Evolutionary conservation across 2,888 invertebrate genomes (phyloP), one percentile per base, ranked within the genome.

Genomic region (Nymphalis polychloros): DNA sequence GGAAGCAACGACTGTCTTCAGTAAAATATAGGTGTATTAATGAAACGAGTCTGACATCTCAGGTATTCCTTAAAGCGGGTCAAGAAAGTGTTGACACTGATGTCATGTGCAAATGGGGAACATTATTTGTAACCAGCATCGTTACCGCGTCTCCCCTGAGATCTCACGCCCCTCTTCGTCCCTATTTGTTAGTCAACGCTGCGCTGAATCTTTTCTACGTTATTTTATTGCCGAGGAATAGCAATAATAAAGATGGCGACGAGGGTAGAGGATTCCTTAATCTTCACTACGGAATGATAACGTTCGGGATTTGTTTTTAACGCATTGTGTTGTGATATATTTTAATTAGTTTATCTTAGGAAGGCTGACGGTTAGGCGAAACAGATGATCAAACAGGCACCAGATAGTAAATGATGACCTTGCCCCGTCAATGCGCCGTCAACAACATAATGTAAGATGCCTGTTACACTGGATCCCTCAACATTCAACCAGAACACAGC

Each of bases 41-140:
- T 48, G 48, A 61, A 55, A 72, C 46, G 67, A 66, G 73, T 59
- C 27, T 17, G 53, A 57, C 63, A 67, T 70, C 66, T 17, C 57
- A 67, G 53, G 64, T 61, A 53, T 69, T 49, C 53, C 69, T 48
- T 59, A 50, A 57, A 57, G 5, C 57, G 69, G 68, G 76, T 72
- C 75, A 72, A 69, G 67, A 69, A 49, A 61, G 49, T 53, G 65
- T 68, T 64, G 78, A 77, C 79, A 74, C 75, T 81, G 82, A 84
- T 81, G 84, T 82, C 81, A 79, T 80, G 83, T 80, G 84, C 80
- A 81, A 84, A 85, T 82, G 81, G 80, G 77, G 77, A 75, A 76
- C 80, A 85, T 87, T 84, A 84, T 78, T 78, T 77, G 79, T 72
- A 78, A 68, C 76, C 72, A 74, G 75, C 81, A 61, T 86, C 83